Base-by-base conservation (phyloP, 1,140 invertebrate species). In the Drosophila cardini region DNA sequence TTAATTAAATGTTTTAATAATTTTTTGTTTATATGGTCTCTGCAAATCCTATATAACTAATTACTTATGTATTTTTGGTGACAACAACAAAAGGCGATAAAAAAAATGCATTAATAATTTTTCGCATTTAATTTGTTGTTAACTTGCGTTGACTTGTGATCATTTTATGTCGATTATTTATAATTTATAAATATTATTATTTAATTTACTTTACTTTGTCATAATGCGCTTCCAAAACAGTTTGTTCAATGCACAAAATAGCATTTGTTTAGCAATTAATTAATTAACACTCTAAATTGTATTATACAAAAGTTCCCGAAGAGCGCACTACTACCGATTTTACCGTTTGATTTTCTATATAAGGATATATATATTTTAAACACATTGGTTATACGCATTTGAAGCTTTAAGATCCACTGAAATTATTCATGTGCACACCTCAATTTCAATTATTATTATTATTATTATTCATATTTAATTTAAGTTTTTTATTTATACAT, bases 191-290 rank as follows among this genome's bases (percentile, higher is more conserved):
- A 42, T 52, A 36, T 18, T 67, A 58, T 2, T 63, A 52, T 52
- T 64, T 42, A 32, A 26, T 42, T 52, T 70, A 13, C 68, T 45
- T 52, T 57, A n/a, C n/a, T 69, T 53, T 61, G 21, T 26, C 21
- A 61, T 26, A 79, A 73, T 79, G 80, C 80, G 80, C 85, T 87
- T 89, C 84, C 80, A 87, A 67, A 67, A 69, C 68, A 65, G 15
- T 50, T 62, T 86, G 83, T 86, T 87, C 78, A 78, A 82, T 65
- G 84, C 84, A 87, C 84, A 87, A 86, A 86, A 87, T 67, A 10
- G 73, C 67, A 64, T 64, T 63, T n/a, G 42, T 45, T 48, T 48
- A 55, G 21, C 32, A 21, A 68, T 9, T 67, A 36, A 43, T 43
- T 43, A n/a, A n/a, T n/a, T n/a, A n/a, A 73, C 45, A 50, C 61